A percentile compares a stretch with the other conserved stretches of the same genome.
These are phyloP conservation scores for Drosophila sp. DNA, from an alignment of 1,140 invertebrate species.

Conservation along the genomic window DNA sequence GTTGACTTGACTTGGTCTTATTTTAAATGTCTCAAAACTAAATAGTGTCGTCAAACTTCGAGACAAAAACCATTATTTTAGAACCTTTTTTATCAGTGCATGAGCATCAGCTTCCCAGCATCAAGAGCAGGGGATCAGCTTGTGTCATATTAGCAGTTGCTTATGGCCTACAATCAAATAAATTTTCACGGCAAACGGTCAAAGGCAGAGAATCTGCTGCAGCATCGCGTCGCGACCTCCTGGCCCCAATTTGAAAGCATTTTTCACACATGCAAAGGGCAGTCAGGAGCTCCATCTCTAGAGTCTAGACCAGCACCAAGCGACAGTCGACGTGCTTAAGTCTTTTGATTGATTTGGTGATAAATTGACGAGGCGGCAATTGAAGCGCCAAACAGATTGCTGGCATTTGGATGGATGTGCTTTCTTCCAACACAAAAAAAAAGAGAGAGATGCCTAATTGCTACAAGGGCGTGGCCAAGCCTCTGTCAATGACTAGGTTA, in stretches of 20 bases:
- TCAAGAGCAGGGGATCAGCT: conserved; percentile 50
- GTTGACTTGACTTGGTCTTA: no score
- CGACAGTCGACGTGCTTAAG: conserved; percentile 54
- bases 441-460: conserved; percentile 58
- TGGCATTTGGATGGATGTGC: conserved; percentile 50
- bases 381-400: conserved; percentile 72
- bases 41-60: no score
- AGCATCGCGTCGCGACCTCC: conserved; percentile 40
- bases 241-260: conserved; percentile 59
- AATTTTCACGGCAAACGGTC: conserved; percentile 80
- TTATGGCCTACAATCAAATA: conserved; percentile 81
- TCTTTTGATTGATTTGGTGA: conserved; percentile 82
- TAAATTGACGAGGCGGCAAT: conserved; percentile 77
- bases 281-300: conserved; percentile 20
- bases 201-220: conserved; percentile 64
- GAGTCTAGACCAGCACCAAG: conserved; percentile 10
- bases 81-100: no score
- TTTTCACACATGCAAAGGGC: conserved; percentile 57
- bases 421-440: conserved; percentile 19
- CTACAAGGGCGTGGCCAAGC: conserved; percentile 37
- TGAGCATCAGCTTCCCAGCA: conserved; percentile 15
- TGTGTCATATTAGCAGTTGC: conserved; percentile 81
- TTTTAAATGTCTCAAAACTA: no score
- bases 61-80: no score
- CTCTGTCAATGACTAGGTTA: conserved; percentile 32